phyloP scores from a whole-genome alignment of 2,113 vertebrate species.

The Cyanoramphus novaezelandiae region DNA sequence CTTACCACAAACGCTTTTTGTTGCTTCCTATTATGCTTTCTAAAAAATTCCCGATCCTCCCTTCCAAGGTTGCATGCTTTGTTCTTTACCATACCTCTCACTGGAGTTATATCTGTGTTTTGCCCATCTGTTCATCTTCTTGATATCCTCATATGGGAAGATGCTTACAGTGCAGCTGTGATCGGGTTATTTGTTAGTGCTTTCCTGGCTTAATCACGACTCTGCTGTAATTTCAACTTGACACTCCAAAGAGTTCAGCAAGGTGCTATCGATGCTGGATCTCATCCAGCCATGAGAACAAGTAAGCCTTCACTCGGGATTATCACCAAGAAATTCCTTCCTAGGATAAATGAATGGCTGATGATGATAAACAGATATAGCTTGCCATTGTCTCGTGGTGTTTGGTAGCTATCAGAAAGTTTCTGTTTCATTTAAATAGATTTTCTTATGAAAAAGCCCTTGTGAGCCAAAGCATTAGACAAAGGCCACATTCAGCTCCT shows the following conservation, averaged over 20 bases:
- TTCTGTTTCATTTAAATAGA: slow-evolving; percentile 50
- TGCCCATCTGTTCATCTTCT: neutral
- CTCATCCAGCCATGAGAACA: slow-evolving; percentile 38
- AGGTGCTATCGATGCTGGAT: slow-evolving; percentile 47
- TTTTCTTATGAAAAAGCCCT: slow-evolving; percentile 55
- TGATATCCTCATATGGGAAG: neutral
- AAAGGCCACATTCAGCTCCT: slow-evolving; percentile 56
- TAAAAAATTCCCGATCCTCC: neutral
- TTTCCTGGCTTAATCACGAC: neutral
- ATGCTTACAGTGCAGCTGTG: neutral
- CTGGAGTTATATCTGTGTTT: neutral
- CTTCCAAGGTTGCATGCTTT: neutral
- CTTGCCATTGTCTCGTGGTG: slow-evolving; percentile 28
- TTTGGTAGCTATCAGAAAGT: slow-evolving; percentile 65
- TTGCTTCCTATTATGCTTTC: neutral
- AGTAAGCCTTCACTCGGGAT: slow-evolving; percentile 59
- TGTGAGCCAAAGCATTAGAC: slow-evolving; percentile 52
- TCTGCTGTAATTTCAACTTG: slow-evolving; percentile 42
- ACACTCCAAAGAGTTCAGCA: slow-evolving; percentile 38
- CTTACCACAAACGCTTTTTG: neutral
- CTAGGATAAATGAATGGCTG: slow-evolving; percentile 40
- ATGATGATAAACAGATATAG: slow-evolving; percentile 40
- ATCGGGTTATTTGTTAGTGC: neutral
- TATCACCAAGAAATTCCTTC: slow-evolving; percentile 58
- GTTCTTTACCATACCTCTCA: neutral